A percentile compares a stretch with the other conserved stretches of the same genome.
These are phyloP conservation scores for Phoenicopterus ruber DNA, from an alignment of 2,113 vertebrate genomes.

Conservation along the genomic window DNA sequence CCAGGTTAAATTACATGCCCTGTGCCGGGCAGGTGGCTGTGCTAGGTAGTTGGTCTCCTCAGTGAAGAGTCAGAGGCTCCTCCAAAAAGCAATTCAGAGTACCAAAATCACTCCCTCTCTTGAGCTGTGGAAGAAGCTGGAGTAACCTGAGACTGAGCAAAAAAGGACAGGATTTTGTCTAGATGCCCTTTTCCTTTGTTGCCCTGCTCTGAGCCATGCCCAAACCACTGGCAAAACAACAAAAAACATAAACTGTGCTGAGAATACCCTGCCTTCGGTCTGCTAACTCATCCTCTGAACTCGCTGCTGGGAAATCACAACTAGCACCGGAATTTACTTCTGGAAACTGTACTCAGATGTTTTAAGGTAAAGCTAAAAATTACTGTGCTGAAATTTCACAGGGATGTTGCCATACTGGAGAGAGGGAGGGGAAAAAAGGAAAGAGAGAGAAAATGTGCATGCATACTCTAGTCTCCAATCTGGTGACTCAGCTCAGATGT, in stretches of 20 bases:
- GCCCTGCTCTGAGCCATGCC: neutral
- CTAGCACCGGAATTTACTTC: neutral
- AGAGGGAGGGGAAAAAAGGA: neutral
- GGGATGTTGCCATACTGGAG: neutral
- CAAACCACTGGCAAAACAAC: neutral
- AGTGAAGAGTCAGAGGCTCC: neutral
- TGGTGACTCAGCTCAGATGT: conserved; percentile 55
- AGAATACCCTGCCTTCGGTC: neutral
- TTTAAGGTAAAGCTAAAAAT: conserved; percentile 16
- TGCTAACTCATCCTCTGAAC: neutral
- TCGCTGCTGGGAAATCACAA: neutral
- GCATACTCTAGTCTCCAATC: neutral
- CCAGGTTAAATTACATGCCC: neutral
- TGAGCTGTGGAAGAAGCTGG: neutral
- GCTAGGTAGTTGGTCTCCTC: neutral
- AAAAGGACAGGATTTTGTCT: neutral
- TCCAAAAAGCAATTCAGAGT: neutral
- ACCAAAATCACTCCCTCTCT: neutral
- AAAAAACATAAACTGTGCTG: neutral
- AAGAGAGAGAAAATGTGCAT: fast-evolving
- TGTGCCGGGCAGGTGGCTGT: fast-evolving
- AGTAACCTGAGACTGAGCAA: fast-evolving
- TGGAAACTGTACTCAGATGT: neutral
- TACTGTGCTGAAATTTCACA: neutral
- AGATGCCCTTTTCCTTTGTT: neutral